Conservation (phyloP, 2,888 invertebrate species). For the Prosapia bicincta region DNA sequence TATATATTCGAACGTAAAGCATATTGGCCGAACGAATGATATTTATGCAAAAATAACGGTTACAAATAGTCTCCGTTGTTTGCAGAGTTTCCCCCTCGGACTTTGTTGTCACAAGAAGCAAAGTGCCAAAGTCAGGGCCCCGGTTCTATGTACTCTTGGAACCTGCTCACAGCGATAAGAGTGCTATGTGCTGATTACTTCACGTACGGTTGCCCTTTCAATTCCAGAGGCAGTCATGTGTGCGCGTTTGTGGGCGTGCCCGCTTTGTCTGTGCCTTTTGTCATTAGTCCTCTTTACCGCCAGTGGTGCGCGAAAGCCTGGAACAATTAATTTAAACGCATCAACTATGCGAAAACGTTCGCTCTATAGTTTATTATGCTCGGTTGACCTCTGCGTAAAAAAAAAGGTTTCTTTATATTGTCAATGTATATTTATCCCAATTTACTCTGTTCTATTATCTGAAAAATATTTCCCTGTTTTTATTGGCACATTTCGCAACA, state of each 20-base stretch:
- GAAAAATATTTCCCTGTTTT: too few species aligned
- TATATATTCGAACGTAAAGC: too few species aligned
- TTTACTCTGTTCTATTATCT: too few species aligned
- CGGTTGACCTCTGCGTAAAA: too few species aligned
- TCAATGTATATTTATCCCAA: too few species aligned
- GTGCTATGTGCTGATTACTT: neutral
- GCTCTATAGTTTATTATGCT: too few species aligned
- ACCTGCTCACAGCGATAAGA: neutral
- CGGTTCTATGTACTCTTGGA: neutral
- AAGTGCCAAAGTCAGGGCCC: neutral
- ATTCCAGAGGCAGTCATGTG: neutral
- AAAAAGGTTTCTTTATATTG: too few species aligned
- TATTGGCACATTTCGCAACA: too few species aligned
- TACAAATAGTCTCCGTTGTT: too few species aligned
- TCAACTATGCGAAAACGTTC: neutral
- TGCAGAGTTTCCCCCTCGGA: neutral
- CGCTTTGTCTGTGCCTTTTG: neutral
- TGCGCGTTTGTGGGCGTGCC: neutral
- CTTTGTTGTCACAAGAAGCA: neutral
- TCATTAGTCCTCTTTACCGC: neutral
- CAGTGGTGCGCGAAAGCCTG: neutral
- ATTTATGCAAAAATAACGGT: too few species aligned
- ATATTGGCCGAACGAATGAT: too few species aligned
- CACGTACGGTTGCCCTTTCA: neutral
- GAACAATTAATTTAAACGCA: neutral